Base-by-base conservation (phyloP, 2,797 vertebrate genomes). In the Macropus fuliginosus region DNA sequence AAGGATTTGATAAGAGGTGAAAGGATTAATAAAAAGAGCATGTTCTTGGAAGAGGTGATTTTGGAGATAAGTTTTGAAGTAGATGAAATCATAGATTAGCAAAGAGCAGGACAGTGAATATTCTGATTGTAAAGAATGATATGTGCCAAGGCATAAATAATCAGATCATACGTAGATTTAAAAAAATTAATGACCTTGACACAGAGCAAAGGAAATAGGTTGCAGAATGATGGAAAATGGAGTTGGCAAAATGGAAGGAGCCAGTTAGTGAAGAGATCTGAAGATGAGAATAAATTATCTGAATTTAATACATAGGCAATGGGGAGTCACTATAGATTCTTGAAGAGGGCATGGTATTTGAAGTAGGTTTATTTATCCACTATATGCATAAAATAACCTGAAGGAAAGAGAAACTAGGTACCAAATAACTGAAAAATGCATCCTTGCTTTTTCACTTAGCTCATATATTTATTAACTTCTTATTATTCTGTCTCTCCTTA, bases 61-160 rank as follows among this genome's bases (percentile, higher is more conserved):
- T 46, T 92, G 56, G 92, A 95, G 93, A 12, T 46, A 27, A 24
- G 2, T 24, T 81, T 81, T 46, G 40, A 94, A 94, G 54, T 56
- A 54, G 92, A 29, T 87, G 66, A 27, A 94, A 46, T 57, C 74
- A 31, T 9, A 91, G 81, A 92, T 31, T 57, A 87, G 94, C 93
- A 46, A 94, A 91, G 46, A 92, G 74, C 57, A 94, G 52, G 4
- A 55, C 34, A 10, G 40, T 40, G 54, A 92, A 52, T 16, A 55
- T 56, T 56, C 28, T 66, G 50, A 52, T 91, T 89, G 59, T 90
- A 91, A 46, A 93, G 66, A 46, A n/a, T 18, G 55, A 94, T 28
- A 87, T 55, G 5, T 54, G 55, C 74, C 56, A 74, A n/a, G 24
- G 62, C 34, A 34, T 66, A 66, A 66, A 1, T 59, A 54, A 59